Conservation (phyloP, 2,888 invertebrate genomes). For the Acanthosepion pharaonis region DNA sequence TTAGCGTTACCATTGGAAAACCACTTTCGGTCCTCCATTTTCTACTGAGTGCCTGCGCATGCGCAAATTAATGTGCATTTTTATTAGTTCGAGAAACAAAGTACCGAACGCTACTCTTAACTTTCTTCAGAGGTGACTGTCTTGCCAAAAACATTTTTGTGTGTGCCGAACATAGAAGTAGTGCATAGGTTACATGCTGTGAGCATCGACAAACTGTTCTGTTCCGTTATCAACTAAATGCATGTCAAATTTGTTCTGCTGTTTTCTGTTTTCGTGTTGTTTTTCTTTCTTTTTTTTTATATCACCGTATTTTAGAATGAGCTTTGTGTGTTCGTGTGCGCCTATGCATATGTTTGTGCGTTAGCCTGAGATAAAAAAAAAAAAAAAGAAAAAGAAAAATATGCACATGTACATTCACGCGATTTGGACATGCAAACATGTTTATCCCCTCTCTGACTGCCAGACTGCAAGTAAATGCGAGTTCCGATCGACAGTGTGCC, state of each 20-base stretch:
- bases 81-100: not conserved
- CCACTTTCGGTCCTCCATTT: not conserved
- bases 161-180: too few species aligned
- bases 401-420: not conserved
- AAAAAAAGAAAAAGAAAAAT: not conserved
- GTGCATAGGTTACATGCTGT: not conserved
- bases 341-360: not conserved
- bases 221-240: not conserved
- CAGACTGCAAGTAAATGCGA: not conserved
- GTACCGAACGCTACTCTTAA: not conserved
- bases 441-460: not conserved
- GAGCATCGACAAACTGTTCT: not conserved
- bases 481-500: not conserved
- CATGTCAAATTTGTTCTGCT: not conserved
- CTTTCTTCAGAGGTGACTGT: not conserved
- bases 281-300: not conserved
- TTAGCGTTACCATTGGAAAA: not conserved
- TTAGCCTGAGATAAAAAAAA: not conserved
- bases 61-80: not conserved
- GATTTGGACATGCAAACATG: not conserved
- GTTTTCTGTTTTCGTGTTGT: not conserved
- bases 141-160: not conserved
- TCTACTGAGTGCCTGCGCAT: not conserved
- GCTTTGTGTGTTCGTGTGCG: not conserved
- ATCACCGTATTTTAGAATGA: not conserved